Evolutionary conservation across 2,797 vertebrate genomes (phyloP).

Genomic region (Clarias pachynema): DNA sequence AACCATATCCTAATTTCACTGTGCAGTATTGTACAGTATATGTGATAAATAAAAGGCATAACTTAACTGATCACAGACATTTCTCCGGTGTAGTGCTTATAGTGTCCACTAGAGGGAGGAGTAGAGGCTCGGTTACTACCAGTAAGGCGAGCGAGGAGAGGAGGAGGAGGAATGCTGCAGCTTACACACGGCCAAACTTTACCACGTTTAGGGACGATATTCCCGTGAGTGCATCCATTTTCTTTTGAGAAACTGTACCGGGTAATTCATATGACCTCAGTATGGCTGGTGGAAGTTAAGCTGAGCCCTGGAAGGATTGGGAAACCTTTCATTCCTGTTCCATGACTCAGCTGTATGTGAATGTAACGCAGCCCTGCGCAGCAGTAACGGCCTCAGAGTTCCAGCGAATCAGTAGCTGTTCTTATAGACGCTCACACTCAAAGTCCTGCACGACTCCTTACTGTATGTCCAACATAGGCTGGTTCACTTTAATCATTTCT

Average conservation of each 20-base stretch:
- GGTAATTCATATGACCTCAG: not conserved
- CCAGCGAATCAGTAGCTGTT: not conserved
- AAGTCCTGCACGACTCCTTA: not conserved
- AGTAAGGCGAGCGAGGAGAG: not conserved
- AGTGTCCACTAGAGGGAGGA: constrained; percentile 20
- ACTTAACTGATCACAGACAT: no score
- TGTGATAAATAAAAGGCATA: no score
- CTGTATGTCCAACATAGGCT: not conserved
- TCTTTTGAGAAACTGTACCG: not conserved
- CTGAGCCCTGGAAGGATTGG: not conserved
- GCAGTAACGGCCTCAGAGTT: not conserved
- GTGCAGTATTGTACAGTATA: no score
- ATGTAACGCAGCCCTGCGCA: not conserved
- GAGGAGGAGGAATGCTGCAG: constrained; percentile 17
- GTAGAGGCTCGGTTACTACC: not conserved
- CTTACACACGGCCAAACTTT: constrained; percentile 24
- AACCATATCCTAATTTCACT: no score
- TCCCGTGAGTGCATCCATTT: constrained; percentile 40
- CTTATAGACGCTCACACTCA: no score
- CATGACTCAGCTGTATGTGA: constrained; percentile 43
- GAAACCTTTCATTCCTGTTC: not conserved
- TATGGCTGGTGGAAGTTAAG: not conserved
- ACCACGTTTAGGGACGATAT: constrained; percentile 8
- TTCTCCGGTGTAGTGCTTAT: not conserved
- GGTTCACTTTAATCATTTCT: not conserved